Conservation (phyloP, 2,888 invertebrate genomes). For the Matsumyia berberina region DNA sequence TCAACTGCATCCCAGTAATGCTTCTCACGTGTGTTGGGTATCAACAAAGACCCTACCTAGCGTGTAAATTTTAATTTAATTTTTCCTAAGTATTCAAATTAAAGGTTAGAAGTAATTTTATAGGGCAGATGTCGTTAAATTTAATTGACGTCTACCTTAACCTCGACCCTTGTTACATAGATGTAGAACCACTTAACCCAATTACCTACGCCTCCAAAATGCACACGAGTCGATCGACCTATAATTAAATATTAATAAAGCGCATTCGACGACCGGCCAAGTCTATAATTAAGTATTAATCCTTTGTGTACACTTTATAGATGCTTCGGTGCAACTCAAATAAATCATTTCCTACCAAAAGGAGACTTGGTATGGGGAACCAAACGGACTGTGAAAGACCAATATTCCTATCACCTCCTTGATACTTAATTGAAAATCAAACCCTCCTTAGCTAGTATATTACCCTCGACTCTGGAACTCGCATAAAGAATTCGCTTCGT, state of each 20-base stretch:
- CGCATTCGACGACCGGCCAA: slow-evolving; percentile 4
- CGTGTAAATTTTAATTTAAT: background rate
- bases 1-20: too few species aligned
- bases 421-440: slow-evolving; percentile 52
- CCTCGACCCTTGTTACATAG: slow-evolving; percentile 2
- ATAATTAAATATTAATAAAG: slow-evolving; percentile 63
- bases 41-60: background rate
- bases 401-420: slow-evolving; percentile 47
- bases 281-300: slow-evolving; percentile 60
- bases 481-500: slow-evolving; percentile 33
- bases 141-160: slow-evolving; percentile 23
- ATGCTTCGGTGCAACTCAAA: slow-evolving; percentile 35
- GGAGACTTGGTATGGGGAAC: background rate
- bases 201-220: background rate
- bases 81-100: background rate
- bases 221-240: slow-evolving; percentile 12
- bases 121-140: slow-evolving; percentile 17
- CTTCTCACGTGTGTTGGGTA: background rate
- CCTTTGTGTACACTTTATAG: slow-evolving; percentile 31
- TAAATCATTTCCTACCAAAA: slow-evolving; percentile 46
- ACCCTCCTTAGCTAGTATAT: slow-evolving; percentile 17
- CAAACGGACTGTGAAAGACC: too few species aligned
- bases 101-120: slow-evolving; percentile 2
- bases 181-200: background rate
- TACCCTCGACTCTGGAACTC: slow-evolving; percentile 6